phyloP scores from a whole-genome alignment of 2,797 vertebrate genomes.

The Falco cherrug region DNA sequence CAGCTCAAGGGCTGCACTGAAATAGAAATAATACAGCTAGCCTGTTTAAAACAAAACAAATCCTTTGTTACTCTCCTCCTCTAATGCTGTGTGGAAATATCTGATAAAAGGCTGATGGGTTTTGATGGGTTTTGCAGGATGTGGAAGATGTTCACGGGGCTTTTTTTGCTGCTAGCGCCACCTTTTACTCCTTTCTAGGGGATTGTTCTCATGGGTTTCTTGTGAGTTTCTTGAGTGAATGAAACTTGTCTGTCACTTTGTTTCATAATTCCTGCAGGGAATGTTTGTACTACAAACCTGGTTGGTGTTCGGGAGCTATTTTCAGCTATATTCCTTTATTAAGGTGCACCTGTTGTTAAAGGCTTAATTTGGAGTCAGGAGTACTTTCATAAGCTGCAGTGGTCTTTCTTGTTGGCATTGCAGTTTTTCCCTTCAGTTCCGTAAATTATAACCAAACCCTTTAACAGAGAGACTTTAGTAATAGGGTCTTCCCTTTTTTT shows the following conservation, averaged over 20 bases:
- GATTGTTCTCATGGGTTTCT: neutral
- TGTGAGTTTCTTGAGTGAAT: neutral
- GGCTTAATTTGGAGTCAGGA: neutral
- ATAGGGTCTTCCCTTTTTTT: neutral
- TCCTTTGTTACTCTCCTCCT: neutral
- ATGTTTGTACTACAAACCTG: neutral
- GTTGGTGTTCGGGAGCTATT: neutral
- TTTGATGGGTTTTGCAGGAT: neutral
- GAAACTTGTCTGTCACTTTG: neutral
- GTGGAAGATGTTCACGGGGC: neutral
- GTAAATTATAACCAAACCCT: neutral
- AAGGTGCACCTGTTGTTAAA: neutral
- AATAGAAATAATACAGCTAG: neutral
- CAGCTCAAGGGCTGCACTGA: neutral
- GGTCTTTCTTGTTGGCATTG: neutral
- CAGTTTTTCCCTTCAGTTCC: neutral
- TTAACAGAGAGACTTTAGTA: neutral
- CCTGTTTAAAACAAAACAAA: neutral
- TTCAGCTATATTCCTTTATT: neutral
- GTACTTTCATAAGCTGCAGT: neutral
- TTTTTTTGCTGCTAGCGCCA: accelerated
- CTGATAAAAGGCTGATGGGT: neutral
- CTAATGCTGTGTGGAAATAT: neutral
- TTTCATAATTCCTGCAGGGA: neutral
- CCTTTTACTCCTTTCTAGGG: neutral